phyloP scores from a whole-genome alignment of 2,113 vertebrate genomes.

The Peromyscus leucopus region DNA sequence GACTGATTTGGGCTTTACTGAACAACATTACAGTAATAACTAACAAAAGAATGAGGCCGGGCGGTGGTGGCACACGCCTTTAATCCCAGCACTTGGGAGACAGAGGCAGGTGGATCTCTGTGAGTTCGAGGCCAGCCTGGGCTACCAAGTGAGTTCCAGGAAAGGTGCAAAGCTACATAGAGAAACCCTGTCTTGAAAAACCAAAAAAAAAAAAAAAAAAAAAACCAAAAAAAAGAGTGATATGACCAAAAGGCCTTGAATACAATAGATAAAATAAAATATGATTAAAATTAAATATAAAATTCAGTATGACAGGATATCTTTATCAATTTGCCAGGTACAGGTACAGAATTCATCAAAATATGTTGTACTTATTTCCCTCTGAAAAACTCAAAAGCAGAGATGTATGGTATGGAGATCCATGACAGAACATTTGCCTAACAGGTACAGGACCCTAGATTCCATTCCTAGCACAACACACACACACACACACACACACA shows the following conservation, averaged over 20 bases:
- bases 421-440: not conserved
- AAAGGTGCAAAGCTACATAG: too few species aligned
- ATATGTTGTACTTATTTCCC: not conserved
- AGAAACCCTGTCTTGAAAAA: too few species aligned
- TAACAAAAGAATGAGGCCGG: not conserved
- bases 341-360: not conserved
- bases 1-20: not conserved
- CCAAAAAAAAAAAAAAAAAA: too few species aligned
- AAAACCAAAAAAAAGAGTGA: too few species aligned
- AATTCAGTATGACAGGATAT: not conserved
- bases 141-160: too few species aligned
- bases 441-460: not conserved
- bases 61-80: too few species aligned
- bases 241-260: accelerated
- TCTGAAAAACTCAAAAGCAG: constrained; percentile 7
- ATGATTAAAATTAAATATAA: not conserved
- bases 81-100: too few species aligned
- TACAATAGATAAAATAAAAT: not conserved
- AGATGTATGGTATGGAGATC: too few species aligned
- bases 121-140: too few species aligned
- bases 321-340: not conserved
- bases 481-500: not conserved
- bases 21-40: not conserved
- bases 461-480: not conserved
- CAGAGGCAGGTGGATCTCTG: too few species aligned